phyloP scores from a whole-genome alignment of 2,113 vertebrate species.

The Oreochromis niloticus region DNA sequence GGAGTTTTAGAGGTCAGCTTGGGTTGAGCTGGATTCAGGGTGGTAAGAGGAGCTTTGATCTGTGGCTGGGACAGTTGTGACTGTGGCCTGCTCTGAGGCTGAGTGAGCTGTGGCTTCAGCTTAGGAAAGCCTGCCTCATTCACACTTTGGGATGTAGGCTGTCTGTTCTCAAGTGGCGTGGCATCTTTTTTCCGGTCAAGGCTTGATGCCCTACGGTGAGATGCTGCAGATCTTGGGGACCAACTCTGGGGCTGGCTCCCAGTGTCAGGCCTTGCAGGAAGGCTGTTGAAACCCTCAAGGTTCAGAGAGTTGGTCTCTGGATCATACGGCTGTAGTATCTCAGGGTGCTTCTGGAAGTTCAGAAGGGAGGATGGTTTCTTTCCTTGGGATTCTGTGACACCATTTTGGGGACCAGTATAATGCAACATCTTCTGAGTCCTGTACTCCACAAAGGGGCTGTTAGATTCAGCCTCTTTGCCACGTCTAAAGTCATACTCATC shows the following conservation, averaged over 20 bases:
- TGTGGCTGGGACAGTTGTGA: conserved; percentile 29
- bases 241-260: conserved; percentile 54
- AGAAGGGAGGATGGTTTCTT: conserved; percentile 71
- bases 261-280: conserved; percentile 54
- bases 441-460: conserved; percentile 72
- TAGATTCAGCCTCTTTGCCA: conserved; percentile 52
- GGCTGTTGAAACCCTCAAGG: conserved; percentile 53
- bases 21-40: conserved; percentile 20
- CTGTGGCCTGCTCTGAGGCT: conserved; percentile 34
- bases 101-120: conserved; percentile 25
- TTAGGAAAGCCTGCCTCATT: conserved; percentile 10
- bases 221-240: conserved; percentile 52
- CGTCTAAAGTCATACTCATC: conserved; percentile 65
- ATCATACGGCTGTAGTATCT: conserved; percentile 88
- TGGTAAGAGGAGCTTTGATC: conserved; percentile 39
- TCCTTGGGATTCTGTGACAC: conserved; percentile 45
- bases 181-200: conserved; percentile 38
- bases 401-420: conserved; percentile 64
- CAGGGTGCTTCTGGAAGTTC: conserved; percentile 90
- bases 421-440: conserved; percentile 64
- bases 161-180: conserved; percentile 4
- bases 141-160: neutral
- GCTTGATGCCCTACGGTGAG: conserved; percentile 48
- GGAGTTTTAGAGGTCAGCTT: neutral
- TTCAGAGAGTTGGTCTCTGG: conserved; percentile 77